phyloP scores from a whole-genome alignment of 2,113 vertebrate genomes.

The Chrysemys picta region DNA sequence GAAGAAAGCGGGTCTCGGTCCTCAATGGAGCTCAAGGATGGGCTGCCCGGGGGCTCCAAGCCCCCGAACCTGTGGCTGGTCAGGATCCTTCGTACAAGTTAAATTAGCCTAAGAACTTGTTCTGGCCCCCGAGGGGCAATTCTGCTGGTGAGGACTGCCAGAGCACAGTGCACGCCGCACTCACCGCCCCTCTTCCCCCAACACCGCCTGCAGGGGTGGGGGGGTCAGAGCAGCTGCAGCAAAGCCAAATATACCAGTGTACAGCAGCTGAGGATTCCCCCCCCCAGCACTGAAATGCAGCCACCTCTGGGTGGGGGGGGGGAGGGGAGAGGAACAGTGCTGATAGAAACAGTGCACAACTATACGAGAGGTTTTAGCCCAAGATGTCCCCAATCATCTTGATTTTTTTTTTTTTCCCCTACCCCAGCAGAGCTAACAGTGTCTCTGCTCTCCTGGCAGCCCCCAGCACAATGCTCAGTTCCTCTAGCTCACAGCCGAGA shows the following conservation, averaged over 20 bases:
- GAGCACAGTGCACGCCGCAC: too few species aligned
- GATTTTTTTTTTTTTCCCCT: neutral
- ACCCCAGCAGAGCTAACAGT: neutral
- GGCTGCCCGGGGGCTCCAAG: neutral
- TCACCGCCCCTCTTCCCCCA: too few species aligned
- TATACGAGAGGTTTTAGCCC: too few species aligned
- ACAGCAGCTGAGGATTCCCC: neutral
- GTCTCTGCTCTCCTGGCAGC: neutral
- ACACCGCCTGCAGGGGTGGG: neutral
- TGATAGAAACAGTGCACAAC: neutral
- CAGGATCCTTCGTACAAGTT: neutral
- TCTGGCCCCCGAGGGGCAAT: accelerated
- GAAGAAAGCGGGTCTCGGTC: neutral
- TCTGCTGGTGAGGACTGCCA: neutral
- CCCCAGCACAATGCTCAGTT: neutral
- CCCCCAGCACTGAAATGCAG: neutral
- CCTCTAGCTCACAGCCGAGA: neutral
- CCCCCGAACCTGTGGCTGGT: neutral
- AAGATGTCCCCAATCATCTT: too few species aligned
- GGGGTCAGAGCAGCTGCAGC: neutral
- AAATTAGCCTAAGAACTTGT: neutral
- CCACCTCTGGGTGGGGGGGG: neutral
- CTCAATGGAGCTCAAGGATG: neutral
- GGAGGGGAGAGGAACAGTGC: too few species aligned
- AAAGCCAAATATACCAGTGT: neutral